Percentiles rank a stretch among this genome's conserved stretches.
Conservation (phyloP, 1,140 invertebrate genomes). For the Globodera ellingtonae region DNA sequence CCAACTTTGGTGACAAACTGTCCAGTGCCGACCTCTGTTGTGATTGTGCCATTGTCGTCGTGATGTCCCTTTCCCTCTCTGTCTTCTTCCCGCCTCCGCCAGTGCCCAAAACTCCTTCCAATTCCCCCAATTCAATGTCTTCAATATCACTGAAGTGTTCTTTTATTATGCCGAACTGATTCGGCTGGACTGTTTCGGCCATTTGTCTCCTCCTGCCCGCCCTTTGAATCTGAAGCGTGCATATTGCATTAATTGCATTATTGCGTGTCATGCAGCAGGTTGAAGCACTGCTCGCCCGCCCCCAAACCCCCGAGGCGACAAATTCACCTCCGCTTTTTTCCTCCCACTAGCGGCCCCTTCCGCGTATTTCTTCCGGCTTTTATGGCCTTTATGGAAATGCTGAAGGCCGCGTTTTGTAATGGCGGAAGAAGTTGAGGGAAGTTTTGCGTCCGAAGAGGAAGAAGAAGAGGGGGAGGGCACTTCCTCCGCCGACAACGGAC, state of each 20-base stretch:
- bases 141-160: conserved; percentile 22
- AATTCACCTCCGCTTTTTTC: no score
- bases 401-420: not conserved
- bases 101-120: not conserved
- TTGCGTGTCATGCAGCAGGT: not conserved
- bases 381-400: not conserved
- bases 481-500: not conserved
- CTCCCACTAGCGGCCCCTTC: not conserved
- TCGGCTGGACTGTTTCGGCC: not conserved
- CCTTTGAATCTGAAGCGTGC: not conserved
- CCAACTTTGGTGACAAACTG: conserved; percentile 3
- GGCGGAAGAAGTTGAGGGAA: not conserved
- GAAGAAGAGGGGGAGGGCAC: not conserved
- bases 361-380: not conserved
- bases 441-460: not conserved
- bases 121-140: conserved; percentile 26
- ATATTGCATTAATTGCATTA: not conserved
- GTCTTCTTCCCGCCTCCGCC: not conserved
- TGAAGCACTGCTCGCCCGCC: not conserved
- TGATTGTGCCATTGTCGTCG: not conserved
- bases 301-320: no score
- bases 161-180: not conserved
- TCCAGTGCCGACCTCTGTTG: not conserved
- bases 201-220: conserved; percentile 2
- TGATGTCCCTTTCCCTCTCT: not conserved